A percentile compares a stretch with the other conserved stretches of the same genome.
These are phyloP conservation scores for Corvus cornix DNA, from an alignment of 2,113 vertebrate species.

Conservation along the genomic window DNA sequence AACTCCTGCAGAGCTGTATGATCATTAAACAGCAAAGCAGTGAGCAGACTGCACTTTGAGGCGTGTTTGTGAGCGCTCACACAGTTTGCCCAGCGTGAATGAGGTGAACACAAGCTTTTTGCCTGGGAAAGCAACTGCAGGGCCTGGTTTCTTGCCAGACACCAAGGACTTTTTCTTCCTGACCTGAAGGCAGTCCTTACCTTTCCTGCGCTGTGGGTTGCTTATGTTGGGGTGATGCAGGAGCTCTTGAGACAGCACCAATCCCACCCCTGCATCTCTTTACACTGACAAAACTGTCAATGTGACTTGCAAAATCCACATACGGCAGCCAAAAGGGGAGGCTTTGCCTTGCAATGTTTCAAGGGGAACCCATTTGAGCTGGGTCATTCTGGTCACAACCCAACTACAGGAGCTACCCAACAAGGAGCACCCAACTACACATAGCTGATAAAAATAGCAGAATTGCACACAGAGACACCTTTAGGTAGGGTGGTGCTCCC, in stretches of 20 bases:
- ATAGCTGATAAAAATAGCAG: neutral
- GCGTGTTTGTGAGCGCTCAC: accelerated
- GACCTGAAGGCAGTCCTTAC: neutral
- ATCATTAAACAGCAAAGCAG: neutral
- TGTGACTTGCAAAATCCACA: neutral
- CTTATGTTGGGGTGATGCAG: accelerated
- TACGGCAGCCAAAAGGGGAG: neutral
- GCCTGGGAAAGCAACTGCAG: neutral
- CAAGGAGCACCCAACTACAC: neutral
- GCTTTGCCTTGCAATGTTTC: neutral
- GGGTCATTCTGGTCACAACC: neutral
- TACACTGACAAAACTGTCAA: neutral
- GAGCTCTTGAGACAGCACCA: neutral
- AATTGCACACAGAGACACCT: neutral
- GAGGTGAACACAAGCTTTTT: neutral
- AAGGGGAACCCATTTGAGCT: neutral
- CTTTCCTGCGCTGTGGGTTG: neutral
- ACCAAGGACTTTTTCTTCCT: neutral
- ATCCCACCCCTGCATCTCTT: no score
- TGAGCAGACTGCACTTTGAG: neutral
- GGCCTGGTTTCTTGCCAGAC: neutral
- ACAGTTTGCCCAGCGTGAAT: neutral
- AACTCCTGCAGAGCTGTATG: neutral
- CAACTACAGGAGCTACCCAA: no score
- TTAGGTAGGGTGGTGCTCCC: neutral